Evolutionary conservation across 2,797 vertebrate genomes (phyloP).

Genomic region (Tamandua tetradactyla): DNA sequence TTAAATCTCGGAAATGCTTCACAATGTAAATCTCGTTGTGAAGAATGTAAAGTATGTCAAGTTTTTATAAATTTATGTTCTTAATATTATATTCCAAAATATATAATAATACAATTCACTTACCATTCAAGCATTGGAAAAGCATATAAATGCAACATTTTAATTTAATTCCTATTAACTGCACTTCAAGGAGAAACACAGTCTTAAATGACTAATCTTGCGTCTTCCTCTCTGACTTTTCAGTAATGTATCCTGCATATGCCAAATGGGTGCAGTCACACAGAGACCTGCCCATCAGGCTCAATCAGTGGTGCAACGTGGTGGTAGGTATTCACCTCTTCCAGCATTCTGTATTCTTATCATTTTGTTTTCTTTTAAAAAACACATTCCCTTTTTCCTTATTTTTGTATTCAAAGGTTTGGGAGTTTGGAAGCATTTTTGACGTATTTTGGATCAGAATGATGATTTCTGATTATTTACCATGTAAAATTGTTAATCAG

Average conservation of each 20-base stretch:
- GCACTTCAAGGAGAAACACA: background rate
- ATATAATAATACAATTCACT: background rate
- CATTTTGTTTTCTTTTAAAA: background rate
- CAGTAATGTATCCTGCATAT: slow-evolving; percentile 97
- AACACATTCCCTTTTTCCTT: too few relatives aligned
- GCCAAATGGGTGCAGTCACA: slow-evolving; percentile 99
- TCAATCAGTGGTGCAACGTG: slow-evolving; percentile 99
- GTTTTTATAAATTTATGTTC: background rate
- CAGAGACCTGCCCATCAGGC: slow-evolving; percentile 96
- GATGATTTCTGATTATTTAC: background rate
- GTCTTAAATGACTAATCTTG: background rate
- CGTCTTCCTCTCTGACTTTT: slow-evolving; percentile 48
- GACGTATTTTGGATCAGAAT: background rate
- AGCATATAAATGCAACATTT: background rate
- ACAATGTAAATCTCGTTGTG: background rate
- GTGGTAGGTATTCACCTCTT: slow-evolving; percentile 89
- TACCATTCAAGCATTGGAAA: background rate
- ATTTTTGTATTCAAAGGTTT: background rate
- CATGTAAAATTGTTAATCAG: background rate
- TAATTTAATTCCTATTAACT: background rate
- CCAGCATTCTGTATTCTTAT: fast-evolving
- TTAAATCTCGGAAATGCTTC: background rate
- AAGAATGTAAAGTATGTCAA: background rate
- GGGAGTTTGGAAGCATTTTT: background rate
- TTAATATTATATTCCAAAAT: background rate